Base-by-base conservation (phyloP, 2,113 vertebrate species). In the Sinocyclocheilus grahami region DNA sequence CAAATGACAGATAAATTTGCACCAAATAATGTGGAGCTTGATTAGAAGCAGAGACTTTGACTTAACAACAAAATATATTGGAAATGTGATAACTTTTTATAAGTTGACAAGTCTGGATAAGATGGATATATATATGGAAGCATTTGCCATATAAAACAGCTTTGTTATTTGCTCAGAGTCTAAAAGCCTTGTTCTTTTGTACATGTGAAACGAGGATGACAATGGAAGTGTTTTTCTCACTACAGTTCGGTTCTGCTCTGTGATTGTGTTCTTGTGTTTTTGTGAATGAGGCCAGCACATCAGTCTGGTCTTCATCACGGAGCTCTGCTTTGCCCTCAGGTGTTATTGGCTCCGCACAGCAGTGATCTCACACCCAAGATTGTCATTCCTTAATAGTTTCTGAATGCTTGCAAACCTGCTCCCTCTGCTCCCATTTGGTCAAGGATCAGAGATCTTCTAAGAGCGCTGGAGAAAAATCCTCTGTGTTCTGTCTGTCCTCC, bases 321-420 rank as follows among this genome's bases (percentile, higher is more conserved):
- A 24, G 55, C 91, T 88, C 85, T 88, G 87, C 90, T 87, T 85
- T 91, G 89, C 92, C 93, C 92, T 85, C 90, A 33, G 90, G 93
- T 92, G 88, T 84, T 92, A 90, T 88, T 93, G 93, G 92, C 91
- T 51, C 22, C 0, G 14, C 16, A 48, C n/a, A 1, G 27, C 20
- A 83, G 39, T 83, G 81, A 72, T 81, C 77, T 80, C 33, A 58
- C 81, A 78, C 87, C 88, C 88, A 80, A 72, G 67, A 86, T 74
- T 86, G 75, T 92, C 91, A 81, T 81, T 74, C 20, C 87, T 53
- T 91, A 92, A 93, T 91, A 88, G 87, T 83, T 80, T 69, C 90
- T 91, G 91, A 94, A 88, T 85, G 89, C 88, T 94, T 91, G 78
- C 91, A 93, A 92, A 86, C 92, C 86, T 84, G 87, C 76, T 78